These are phyloP conservation scores for Oedothorax gibbosus DNA, from an alignment of 1,140 invertebrate genomes.

Conservation along the genomic window DNA sequence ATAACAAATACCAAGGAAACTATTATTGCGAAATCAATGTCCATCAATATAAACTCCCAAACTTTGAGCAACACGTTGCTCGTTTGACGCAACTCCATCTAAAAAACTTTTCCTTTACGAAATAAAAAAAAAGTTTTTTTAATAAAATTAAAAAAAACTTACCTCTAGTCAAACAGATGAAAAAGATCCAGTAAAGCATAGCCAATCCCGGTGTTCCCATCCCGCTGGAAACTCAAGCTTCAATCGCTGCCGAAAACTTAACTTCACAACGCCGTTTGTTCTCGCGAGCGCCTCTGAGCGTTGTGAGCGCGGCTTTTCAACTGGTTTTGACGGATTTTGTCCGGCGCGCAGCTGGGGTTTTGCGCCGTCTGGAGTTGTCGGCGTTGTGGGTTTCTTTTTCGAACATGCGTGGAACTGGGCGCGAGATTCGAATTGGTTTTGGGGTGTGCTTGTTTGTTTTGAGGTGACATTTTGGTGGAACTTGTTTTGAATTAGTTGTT, in stretches of 20 bases:
- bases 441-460: no score
- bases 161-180: constrained; percentile 45
- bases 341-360: neutral
- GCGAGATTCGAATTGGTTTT: no score
- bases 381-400: neutral
- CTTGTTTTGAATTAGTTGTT: no score
- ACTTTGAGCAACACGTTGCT: no score
- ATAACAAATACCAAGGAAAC: no score
- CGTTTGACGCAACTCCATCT: no score
- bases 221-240: constrained; percentile 5
- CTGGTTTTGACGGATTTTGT: constrained; percentile 7
- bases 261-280: constrained; percentile 39
- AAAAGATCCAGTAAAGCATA: constrained; percentile 52
- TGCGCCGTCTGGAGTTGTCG: neutral
- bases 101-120: no score
- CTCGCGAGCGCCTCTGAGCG: neutral
- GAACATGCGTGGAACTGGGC: no score
- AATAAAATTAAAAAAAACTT: neutral
- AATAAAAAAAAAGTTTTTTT: neutral
- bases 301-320: constrained; percentile 40
- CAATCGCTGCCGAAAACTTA: constrained; percentile 19
- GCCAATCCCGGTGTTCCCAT: constrained; percentile 46
- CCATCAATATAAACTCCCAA: no score
- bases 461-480: no score
- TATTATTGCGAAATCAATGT: no score